A percentile compares a stretch with the other conserved stretches of the same genome.
phyloP scores from a whole-genome alignment of 2,113 vertebrate genomes.

The Paratilapia polleni region DNA sequence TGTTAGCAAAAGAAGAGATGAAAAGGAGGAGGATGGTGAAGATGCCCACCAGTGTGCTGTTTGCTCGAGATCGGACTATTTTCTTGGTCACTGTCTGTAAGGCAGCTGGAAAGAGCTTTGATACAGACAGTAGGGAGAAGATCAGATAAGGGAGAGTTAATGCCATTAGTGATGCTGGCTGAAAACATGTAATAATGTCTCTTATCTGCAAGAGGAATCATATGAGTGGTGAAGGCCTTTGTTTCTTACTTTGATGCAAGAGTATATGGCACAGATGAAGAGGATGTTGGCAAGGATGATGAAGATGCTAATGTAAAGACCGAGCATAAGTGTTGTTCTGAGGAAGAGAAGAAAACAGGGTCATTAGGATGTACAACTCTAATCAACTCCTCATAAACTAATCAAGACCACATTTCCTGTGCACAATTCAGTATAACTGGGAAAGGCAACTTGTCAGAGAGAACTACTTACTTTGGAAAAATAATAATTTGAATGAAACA shows the following conservation, averaged over 20 bases:
- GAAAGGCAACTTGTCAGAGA: conserved; percentile 9
- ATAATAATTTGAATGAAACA: conserved; percentile 89
- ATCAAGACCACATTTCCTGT: conserved; percentile 57
- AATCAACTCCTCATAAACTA: conserved; percentile 41
- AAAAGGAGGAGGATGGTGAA: conserved; percentile 92
- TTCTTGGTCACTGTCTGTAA: conserved; percentile 87
- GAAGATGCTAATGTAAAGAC: conserved; percentile 86
- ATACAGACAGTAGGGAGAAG: conserved; percentile 29
- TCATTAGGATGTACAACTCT: conserved; percentile 47
- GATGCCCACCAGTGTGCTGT: conserved; percentile 89
- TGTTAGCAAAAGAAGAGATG: conserved; percentile 88
- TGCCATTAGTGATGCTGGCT: conserved; percentile 44
- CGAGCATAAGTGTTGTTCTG: conserved; percentile 89
- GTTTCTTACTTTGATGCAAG: conserved; percentile 89
- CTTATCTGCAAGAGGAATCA: conserved; percentile 23
- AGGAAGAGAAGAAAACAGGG: conserved; percentile 45
- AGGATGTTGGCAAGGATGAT: conserved; percentile 86
- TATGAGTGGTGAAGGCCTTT: conserved; percentile 6
- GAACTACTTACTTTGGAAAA: conserved; percentile 87
- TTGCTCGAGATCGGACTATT: conserved; percentile 90
- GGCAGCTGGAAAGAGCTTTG: conserved; percentile 85
- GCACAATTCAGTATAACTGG: not conserved
- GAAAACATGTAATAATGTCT: conserved; percentile 51
- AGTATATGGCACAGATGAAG: conserved; percentile 91
- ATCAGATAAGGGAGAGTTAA: conserved; percentile 57